These are phyloP conservation scores for Crenuchus spilurus DNA, from an alignment of 2,797 vertebrate species.

Conservation along the genomic window DNA sequence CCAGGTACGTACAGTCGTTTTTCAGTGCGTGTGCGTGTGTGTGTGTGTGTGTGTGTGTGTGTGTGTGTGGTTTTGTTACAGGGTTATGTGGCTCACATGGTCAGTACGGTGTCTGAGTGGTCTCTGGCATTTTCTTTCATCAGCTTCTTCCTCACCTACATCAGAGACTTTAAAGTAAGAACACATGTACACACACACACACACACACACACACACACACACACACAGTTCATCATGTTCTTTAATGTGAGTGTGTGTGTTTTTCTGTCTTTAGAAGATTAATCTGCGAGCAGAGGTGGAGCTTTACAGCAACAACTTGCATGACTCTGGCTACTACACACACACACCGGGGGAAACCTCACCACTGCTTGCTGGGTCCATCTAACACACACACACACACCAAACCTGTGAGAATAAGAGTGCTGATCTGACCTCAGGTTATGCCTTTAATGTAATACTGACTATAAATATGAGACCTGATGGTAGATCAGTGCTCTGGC, in stretches of 20 bases:
- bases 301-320: conserved; percentile 80
- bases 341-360: conserved; percentile 70
- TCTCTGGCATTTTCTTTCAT: conserved; percentile 90
- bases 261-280: conserved; percentile 80
- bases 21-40: not conserved
- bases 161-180: conserved; percentile 93
- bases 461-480: too few species aligned
- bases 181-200: not conserved
- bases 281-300: conserved; percentile 75
- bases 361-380: conserved; percentile 76
- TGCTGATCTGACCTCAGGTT: not conserved
- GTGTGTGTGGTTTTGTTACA: conserved; percentile 57
- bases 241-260: not conserved
- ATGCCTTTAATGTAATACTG: not conserved
- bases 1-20: not conserved
- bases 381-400: conserved; percentile 60
- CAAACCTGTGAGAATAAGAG: not conserved
- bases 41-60: conserved; percentile 17
- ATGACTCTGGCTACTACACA: conserved; percentile 65
- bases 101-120: conserved; percentile 90
- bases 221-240: not conserved
- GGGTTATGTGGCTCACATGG: conserved; percentile 86
- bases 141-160: conserved; percentile 93
- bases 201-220: not conserved
- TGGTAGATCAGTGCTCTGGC: too few species aligned